phyloP scores from a whole-genome alignment of 2,113 vertebrate species.

The Cephalopholis sonnerati region DNA sequence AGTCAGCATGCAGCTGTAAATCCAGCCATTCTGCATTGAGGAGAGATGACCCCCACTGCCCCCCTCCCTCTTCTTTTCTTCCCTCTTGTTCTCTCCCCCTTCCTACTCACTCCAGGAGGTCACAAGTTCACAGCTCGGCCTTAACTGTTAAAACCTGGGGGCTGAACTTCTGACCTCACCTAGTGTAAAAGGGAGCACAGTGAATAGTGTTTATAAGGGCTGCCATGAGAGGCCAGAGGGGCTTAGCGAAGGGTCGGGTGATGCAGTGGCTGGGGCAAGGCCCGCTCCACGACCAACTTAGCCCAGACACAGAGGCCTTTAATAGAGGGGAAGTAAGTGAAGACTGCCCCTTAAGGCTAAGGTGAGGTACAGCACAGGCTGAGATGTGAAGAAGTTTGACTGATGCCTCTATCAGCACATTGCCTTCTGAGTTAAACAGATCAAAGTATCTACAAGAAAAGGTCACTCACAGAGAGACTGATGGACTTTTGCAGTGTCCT shows the following conservation, averaged over 20 bases:
- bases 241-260: constrained; percentile 46
- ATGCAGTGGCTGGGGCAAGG: constrained; percentile 29
- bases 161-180: constrained; percentile 86
- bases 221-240: constrained; percentile 66
- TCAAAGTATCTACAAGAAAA: constrained; percentile 25
- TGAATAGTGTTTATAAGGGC: constrained; percentile 78
- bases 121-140: constrained; percentile 85
- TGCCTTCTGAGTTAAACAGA: constrained; percentile 3
- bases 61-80: constrained; percentile 47
- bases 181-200: constrained; percentile 77
- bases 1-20: constrained; percentile 88
- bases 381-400: constrained; percentile 14
- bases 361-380: constrained; percentile 19
- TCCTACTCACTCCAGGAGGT: constrained; percentile 78
- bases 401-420: constrained; percentile 28
- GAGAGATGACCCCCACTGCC: constrained; percentile 49
- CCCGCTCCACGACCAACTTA: constrained; percentile 33
- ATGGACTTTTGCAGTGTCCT: neutral
- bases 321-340: constrained; percentile 24
- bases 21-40: constrained; percentile 85
- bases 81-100: constrained; percentile 42
- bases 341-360: constrained; percentile 71
- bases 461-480: neutral
- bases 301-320: constrained; percentile 45
- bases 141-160: constrained; percentile 83